Evolutionary conservation across 2,113 vertebrate genomes (phyloP).

Genomic region (Symphodus melops): DNA sequence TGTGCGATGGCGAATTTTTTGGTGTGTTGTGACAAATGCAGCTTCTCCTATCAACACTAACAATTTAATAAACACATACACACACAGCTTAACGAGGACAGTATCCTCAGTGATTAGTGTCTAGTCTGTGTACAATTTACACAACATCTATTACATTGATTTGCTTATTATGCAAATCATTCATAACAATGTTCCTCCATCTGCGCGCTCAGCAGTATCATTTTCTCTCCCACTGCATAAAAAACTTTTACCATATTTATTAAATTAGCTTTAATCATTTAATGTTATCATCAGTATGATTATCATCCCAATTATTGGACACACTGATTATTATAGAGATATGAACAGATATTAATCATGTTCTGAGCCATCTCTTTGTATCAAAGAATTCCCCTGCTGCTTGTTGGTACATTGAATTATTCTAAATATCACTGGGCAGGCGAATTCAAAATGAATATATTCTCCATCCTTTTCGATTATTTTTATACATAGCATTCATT

Average conservation of each 20-base stretch:
- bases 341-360: neutral
- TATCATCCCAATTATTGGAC: neutral
- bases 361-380: neutral
- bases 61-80: slow-evolving; percentile 13
- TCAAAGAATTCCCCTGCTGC: too few species aligned
- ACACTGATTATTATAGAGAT: neutral
- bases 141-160: slow-evolving; percentile 35
- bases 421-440: too few species aligned
- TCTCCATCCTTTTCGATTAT: too few species aligned
- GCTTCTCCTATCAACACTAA: neutral
- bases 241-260: slow-evolving; percentile 18
- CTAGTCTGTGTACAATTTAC: slow-evolving; percentile 36
- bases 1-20: neutral
- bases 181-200: slow-evolving; percentile 4
- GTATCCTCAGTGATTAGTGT: slow-evolving; percentile 48
- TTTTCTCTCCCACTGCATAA: slow-evolving; percentile 4
- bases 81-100: slow-evolving; percentile 31
- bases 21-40: neutral
- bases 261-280: slow-evolving; percentile 19
- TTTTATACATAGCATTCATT: too few species aligned
- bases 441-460: too few species aligned
- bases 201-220: neutral
- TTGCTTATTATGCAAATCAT: slow-evolving; percentile 56
- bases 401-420: too few species aligned
- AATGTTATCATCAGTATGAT: neutral